phyloP scores from a whole-genome alignment of 2,113 vertebrate genomes.

The Coturnix japonica region DNA sequence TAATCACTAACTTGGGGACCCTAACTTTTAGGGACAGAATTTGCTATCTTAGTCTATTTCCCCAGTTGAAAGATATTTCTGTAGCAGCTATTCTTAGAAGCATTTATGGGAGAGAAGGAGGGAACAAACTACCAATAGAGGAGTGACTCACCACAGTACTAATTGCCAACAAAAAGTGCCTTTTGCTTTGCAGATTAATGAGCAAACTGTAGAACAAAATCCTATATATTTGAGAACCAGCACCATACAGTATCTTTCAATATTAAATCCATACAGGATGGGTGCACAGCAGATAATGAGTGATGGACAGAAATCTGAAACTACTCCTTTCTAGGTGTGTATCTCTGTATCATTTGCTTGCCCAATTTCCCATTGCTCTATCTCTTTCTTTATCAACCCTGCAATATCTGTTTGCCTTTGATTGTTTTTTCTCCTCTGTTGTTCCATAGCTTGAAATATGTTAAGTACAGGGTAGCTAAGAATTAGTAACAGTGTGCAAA shows the following conservation, averaged over 20 bases:
- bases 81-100: slow-evolving; percentile 62
- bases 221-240: slow-evolving; percentile 14
- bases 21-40: slow-evolving; percentile 10
- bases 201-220: slow-evolving; percentile 28
- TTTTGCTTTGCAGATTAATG: slow-evolving; percentile 8
- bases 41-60: slow-evolving; percentile 33
- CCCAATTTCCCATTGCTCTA: background rate
- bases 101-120: slow-evolving; percentile 37
- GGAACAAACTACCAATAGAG: background rate
- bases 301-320: background rate
- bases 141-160: slow-evolving; percentile 64
- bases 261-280: background rate
- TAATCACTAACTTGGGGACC: background rate
- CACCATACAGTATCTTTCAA: background rate
- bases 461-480: background rate
- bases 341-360: background rate
- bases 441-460: background rate
- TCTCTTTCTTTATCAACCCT: slow-evolving; percentile 4
- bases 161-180: slow-evolving; percentile 30
- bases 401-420: slow-evolving; percentile 13
- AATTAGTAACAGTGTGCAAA: background rate
- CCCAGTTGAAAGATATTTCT: slow-evolving; percentile 42
- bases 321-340: background rate
- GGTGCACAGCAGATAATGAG: background rate
- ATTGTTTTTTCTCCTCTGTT: background rate